Conservation (phyloP, 2,113 vertebrate genomes). For the Chaetodon trifascialis region DNA sequence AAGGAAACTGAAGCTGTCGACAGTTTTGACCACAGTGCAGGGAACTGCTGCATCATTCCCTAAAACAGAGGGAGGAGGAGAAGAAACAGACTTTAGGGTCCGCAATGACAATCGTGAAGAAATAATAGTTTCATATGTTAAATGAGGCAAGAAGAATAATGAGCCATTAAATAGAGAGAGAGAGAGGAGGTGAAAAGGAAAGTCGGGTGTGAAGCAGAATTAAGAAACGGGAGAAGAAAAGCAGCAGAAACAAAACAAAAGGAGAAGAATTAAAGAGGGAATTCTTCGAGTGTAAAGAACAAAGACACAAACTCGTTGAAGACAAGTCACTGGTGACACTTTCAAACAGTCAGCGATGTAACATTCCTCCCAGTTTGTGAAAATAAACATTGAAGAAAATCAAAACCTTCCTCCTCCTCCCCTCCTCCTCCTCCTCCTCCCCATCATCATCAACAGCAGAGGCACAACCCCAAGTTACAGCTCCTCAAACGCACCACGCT, state of each 20-base stretch:
- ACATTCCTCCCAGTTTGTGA: constrained; percentile 14
- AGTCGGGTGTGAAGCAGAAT: not conserved
- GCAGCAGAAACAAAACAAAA: not conserved
- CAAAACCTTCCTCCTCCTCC: not conserved
- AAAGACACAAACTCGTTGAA: not conserved
- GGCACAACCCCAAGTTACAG: not conserved
- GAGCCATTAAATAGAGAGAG: not conserved
- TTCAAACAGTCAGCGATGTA: not conserved
- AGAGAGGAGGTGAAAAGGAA: not conserved
- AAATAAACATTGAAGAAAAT: constrained; percentile 41
- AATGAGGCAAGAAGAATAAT: not conserved
- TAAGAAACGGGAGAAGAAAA: not conserved
- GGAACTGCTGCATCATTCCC: constrained; percentile 92
- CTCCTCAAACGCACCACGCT: constrained; percentile 24
- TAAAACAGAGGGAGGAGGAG: constrained; percentile 67
- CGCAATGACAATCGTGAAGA: no score
- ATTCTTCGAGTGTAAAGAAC: not conserved
- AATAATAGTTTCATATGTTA: not conserved
- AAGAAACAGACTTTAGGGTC: not conserved
- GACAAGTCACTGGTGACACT: constrained; percentile 1
- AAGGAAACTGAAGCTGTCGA: constrained; percentile 99
- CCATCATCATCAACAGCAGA: constrained; percentile 7
- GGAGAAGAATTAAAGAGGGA: constrained; percentile 9
- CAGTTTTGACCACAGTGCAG: constrained; percentile 91
- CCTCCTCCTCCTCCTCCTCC: not conserved